Conservation (phyloP, 1,140 invertebrate genomes). For the Drosophila murphyi region DNA sequence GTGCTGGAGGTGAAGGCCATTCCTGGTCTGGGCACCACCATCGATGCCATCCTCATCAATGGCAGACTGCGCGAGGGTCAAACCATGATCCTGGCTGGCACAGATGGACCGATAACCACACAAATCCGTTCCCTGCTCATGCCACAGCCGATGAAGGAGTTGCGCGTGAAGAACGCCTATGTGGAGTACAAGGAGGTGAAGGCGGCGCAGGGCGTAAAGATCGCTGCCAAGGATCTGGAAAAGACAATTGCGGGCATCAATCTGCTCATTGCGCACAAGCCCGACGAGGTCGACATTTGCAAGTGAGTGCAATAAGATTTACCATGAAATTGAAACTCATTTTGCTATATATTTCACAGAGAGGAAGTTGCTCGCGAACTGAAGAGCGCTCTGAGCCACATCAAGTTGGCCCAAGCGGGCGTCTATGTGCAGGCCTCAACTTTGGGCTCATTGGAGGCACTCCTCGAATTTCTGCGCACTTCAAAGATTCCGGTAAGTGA, state of each 20-base stretch:
- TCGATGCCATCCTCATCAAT: constrained; percentile 99
- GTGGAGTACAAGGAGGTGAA: constrained; percentile 97
- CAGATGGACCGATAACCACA: constrained; percentile 98
- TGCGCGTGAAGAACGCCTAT: constrained; percentile 99
- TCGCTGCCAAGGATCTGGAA: constrained; percentile 98
- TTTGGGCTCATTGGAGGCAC: constrained; percentile 97
- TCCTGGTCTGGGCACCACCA: constrained; percentile 98
- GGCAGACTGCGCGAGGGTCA: constrained; percentile 96
- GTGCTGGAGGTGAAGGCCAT: constrained; percentile 99
- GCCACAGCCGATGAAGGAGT: constrained; percentile 98
- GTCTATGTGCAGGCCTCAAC: constrained; percentile 99
- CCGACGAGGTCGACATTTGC: constrained; percentile 96
- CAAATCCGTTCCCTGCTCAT: constrained; percentile 98
- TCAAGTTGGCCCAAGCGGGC: constrained; percentile 95
- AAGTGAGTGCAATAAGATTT: constrained; percentile 73
- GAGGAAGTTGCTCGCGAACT: constrained; percentile 93
- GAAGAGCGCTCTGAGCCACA: constrained; percentile 94
- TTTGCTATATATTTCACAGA: constrained; percentile 81
- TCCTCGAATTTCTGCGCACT: constrained; percentile 96
- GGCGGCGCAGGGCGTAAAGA: constrained; percentile 99
- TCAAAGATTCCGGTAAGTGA: constrained; percentile 97
- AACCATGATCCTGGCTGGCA: constrained; percentile 97
- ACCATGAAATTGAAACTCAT: neutral
- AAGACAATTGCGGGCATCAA: constrained; percentile 98
- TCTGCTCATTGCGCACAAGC: constrained; percentile 93